Conservation (phyloP, 2,113 vertebrate genomes). For the Grallaria varia region DNA sequence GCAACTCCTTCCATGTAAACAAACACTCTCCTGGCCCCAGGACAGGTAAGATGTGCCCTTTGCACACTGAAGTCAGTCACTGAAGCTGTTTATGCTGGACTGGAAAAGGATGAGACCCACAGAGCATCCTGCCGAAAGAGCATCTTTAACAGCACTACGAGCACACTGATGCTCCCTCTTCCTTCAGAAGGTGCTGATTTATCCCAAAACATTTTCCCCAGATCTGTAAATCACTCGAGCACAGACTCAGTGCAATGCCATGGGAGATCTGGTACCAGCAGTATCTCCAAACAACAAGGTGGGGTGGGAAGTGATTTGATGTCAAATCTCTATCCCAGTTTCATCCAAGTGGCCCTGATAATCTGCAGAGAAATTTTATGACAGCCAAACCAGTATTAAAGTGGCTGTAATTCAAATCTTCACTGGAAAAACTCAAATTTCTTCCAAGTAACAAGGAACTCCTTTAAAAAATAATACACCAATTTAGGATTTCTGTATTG, state of each 20-base stretch:
- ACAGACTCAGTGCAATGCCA: not conserved
- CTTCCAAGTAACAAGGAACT: not conserved
- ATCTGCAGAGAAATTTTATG: not conserved
- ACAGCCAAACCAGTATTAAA: not conserved
- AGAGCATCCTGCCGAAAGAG: not conserved
- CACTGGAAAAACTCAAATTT: not conserved
- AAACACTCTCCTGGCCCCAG: not conserved
- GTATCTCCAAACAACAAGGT: not conserved
- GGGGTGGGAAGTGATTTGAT: not conserved
- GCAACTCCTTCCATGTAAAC: not conserved
- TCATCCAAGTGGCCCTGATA: not conserved
- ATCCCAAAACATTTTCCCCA: not conserved
- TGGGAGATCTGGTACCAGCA: not conserved
- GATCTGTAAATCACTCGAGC: not conserved
- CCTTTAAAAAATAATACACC: not conserved
- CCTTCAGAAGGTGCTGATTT: not conserved
- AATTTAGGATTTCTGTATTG: not conserved
- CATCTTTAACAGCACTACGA: not conserved
- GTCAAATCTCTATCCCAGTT: not conserved
- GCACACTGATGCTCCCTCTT: not conserved
- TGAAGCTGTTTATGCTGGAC: not conserved
- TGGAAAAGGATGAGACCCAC: not conserved
- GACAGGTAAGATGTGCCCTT: accelerated
- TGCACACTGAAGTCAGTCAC: not conserved
- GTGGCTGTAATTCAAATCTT: not conserved